These are phyloP conservation scores for Aurelia coerulea DNA, from an alignment of 30 jellyfish, hydroid and myxozoan genomes.

Conservation along the genomic window DNA sequence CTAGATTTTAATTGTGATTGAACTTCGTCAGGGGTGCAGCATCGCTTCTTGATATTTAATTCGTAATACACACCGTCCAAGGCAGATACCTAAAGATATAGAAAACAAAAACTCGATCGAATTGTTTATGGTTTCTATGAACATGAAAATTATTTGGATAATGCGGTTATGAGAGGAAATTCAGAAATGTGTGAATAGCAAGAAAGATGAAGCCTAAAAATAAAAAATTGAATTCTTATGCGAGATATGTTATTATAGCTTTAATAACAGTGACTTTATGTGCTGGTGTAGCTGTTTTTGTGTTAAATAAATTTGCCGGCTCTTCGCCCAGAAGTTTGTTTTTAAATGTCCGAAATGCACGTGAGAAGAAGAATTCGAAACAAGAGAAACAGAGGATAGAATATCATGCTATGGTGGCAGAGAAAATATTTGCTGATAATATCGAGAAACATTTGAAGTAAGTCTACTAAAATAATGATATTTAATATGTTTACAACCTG, in stretches of 20 bases:
- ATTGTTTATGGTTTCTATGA: no score
- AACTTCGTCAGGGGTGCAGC: no score
- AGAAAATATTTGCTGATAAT: constrained; percentile 70
- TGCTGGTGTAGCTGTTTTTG: constrained; percentile 17
- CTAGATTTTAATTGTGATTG: no score
- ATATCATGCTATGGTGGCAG: constrained; percentile 86
- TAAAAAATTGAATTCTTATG: not conserved
- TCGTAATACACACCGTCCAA: no score
- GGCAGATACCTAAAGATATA: no score
- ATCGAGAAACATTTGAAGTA: constrained; percentile 76
- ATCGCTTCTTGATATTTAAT: no score
- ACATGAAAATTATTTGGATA: no score
- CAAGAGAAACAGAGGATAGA: constrained; percentile 69
- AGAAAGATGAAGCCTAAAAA: constrained; percentile 9
- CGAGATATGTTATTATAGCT: not conserved
- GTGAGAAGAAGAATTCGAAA: constrained; percentile 25
- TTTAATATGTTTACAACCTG: not conserved
- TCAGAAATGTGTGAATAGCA: not conserved
- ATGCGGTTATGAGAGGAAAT: no score
- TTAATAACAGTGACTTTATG: constrained; percentile 17
- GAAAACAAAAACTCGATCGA: no score
- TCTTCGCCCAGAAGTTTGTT: not conserved
- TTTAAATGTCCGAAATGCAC: constrained; percentile 10
- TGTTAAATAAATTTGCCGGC: constrained; percentile 8
- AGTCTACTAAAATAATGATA: not conserved